Base-by-base conservation (phyloP, 2,797 vertebrate species). In the Knipowitschia caucasica region DNA sequence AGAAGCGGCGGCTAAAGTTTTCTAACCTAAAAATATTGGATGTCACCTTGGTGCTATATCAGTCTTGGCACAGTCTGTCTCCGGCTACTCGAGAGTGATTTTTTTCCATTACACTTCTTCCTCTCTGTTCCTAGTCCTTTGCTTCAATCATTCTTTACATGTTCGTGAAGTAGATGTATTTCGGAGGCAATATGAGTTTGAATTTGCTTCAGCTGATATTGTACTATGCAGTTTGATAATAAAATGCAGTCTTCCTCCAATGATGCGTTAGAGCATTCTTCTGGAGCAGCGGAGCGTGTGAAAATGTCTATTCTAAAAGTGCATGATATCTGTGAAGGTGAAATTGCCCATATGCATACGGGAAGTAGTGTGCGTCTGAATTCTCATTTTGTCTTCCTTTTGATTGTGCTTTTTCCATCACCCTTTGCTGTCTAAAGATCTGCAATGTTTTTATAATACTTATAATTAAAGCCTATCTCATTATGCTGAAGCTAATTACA, bases 31-130 rank as follows among this genome's bases (percentile, higher is more conserved):
- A 25, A 50, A 68, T 49, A 15, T 45, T 73, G 62, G 35, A 59
- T 56, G 43, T 74, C 60, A 65, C 31, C 55, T 62, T 53, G 17
- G 6, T 53, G 43, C 25, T 62, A 62, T 67, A 77, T 65, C 38
- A 60, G 51, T 60, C 18, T 56, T 74, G 71, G 60, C 71, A 45
- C 56, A 21, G 64, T 51, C 34, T 39, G 40, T 33, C 24, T 52
- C 50, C 55, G 40, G 50, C 62, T 69, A 69, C 75, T 71, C 56
- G 45, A 63, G 61, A 39, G 55, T 60, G 61, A 59, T 55, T 67
- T 77, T 59, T 69, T 60, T 27, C 58, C 43, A 68, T 71, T 58
- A 66, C 67, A 53, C 60, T 18, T 38, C n/a, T 35, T 17, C 27
- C 9, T 38, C 15, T 38, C 15, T 7, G 35, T 3, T n/a, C 35